Base-by-base conservation (phyloP, 2,888 invertebrate genomes). In the Salticus scenicus region DNA sequence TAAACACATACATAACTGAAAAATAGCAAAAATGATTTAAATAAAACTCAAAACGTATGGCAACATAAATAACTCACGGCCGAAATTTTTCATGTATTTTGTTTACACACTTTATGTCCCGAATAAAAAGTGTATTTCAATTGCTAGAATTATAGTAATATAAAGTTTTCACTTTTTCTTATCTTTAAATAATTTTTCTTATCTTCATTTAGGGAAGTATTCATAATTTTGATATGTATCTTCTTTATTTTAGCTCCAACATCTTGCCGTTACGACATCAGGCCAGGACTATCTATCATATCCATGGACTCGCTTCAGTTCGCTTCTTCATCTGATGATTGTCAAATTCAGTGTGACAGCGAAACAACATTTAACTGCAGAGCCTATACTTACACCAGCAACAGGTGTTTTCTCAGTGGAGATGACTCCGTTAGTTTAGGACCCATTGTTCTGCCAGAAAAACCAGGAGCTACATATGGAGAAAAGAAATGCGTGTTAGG, bases 251-350 rank as follows among this genome's bases (percentile, higher is more conserved):
- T 28, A 92, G 92, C 90, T 51, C 89, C 91, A 33, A 91, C 92
- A 2, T 91, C 91, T 84, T 92, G 92, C 80, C 91, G 91, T 7
- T 92, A 91, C 89, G 89, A 90, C 37, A 90, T 90, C n/a, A 89
- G 91, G 63, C 89, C 90, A 70, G 91, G 91, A 63, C 90, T 90
- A 24, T 90, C 91, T 27, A 91, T 92, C 33, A 90, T 91, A 57
- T 91, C 92, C 86, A 91, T 91, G 84, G 92, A 92, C 88, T 91
- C 91, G 69, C 88, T 92, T 27, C 91, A 91, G 85, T 92, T 91
- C 89, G 92, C 92, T 10, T 90, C 90, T 7, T 90, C 90, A 20
- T 89, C 90, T 64, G 90, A 90, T 74, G 91, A 91, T 79, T 92
- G 92, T 87, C 91, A 92, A 89, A 90, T 90, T 5, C 90, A 91